Percentiles rank a stretch among this genome's conserved stretches.
These are phyloP conservation scores for Coptodon bakossiorum DNA, from an alignment of 2,113 vertebrate species.

Conservation along the genomic window DNA sequence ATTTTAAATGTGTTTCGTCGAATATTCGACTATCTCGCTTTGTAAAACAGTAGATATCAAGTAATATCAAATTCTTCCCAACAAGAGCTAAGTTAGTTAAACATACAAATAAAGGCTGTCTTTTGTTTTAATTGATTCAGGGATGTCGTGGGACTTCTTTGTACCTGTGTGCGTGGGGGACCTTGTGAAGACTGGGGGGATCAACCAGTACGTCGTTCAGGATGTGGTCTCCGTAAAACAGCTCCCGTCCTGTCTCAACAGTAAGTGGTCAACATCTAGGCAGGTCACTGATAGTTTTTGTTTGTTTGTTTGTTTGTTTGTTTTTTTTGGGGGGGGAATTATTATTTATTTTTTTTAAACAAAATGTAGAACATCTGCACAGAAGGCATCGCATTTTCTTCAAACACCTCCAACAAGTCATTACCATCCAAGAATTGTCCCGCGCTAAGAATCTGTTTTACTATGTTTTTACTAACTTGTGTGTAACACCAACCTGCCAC, in stretches of 20 bases:
- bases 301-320: background rate
- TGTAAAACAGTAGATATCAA: background rate
- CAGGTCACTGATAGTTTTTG: background rate
- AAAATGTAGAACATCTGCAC: background rate
- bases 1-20: background rate
- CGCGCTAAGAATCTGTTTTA: background rate
- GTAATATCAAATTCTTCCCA: background rate
- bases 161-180: slow-evolving; percentile 79
- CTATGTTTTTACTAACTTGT: background rate
- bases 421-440: background rate
- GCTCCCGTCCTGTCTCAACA: slow-evolving; percentile 68
- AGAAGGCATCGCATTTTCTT: background rate
- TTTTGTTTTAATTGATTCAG: background rate
- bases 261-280: slow-evolving; percentile 57
- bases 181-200: slow-evolving; percentile 75
- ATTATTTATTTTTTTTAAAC: background rate
- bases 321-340: background rate
- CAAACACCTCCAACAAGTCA: background rate
- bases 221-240: slow-evolving; percentile 76
- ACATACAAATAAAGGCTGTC: background rate
- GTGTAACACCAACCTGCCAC: background rate
- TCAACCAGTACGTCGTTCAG: slow-evolving; percentile 84
- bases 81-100: background rate
- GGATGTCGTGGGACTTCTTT: slow-evolving; percentile 80
- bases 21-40: background rate